Percentiles rank a stretch among this genome's conserved stretches.
phyloP scores from a whole-genome alignment of 2,797 vertebrate species.

The Nannoperca obscura region DNA sequence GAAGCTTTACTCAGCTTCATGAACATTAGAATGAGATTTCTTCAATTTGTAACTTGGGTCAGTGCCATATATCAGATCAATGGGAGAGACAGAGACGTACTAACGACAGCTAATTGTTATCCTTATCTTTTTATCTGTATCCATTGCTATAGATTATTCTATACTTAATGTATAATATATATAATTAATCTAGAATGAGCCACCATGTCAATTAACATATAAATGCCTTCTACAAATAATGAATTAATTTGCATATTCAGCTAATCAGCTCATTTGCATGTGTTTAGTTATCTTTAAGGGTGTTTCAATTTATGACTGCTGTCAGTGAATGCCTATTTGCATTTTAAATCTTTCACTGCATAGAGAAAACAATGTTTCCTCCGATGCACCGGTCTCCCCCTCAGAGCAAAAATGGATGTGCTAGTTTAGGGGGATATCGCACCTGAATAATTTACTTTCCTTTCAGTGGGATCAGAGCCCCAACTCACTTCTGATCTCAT shows the following conservation, averaged over 20 bases:
- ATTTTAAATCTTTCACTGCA: constrained; percentile 60
- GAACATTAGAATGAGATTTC: constrained; percentile 57
- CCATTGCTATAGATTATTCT: constrained; percentile 64
- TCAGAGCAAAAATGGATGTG: constrained; percentile 31
- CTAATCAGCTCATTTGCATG: constrained; percentile 81
- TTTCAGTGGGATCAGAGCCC: constrained; percentile 71
- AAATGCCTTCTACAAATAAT: constrained; percentile 77
- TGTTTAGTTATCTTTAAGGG: constrained; percentile 77
- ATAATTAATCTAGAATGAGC: constrained; percentile 67
- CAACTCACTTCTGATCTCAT: constrained; percentile 69
- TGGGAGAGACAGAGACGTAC: constrained; percentile 44
- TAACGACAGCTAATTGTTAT: constrained; percentile 63
- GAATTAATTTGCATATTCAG: constrained; percentile 70
- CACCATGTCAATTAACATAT: constrained; percentile 75
- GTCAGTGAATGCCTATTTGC: constrained; percentile 66
- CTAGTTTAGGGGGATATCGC: constrained; percentile 52
- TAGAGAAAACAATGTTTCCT: constrained; percentile 16
- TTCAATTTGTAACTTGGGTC: constrained; percentile 64
- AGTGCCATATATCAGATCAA: constrained; percentile 61
- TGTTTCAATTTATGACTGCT: constrained; percentile 71
- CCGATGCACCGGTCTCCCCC: constrained; percentile 11
- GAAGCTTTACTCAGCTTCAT: constrained; percentile 46
- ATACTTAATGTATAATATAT: constrained; percentile 65
- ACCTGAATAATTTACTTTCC: constrained; percentile 81
- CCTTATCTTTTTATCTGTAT: constrained; percentile 70